These are phyloP conservation scores for Ctenochaetus hawaiiensis DNA, from an alignment of 2,797 vertebrate species.

Conservation along the genomic window DNA sequence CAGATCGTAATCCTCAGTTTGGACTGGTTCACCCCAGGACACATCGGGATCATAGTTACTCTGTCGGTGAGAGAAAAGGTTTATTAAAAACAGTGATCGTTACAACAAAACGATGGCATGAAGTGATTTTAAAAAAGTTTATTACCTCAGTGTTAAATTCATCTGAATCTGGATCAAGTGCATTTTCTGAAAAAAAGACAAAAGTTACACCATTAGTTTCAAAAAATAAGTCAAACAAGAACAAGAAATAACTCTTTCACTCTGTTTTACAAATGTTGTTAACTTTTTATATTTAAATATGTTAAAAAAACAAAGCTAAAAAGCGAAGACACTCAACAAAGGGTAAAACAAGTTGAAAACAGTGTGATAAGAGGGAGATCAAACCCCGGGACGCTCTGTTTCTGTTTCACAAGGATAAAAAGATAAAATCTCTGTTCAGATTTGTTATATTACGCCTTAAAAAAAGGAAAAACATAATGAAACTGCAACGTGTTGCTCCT, in stretches of 20 bases:
- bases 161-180: conserved; percentile 85
- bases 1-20: conserved; percentile 51
- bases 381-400: not conserved
- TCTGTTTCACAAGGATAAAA: not conserved
- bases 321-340: conserved; percentile 27
- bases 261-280: not conserved
- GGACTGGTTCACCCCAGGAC: conserved; percentile 60
- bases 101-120: not conserved
- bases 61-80: conserved; percentile 58
- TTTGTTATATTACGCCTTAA: not conserved
- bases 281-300: not conserved
- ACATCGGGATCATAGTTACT: conserved; percentile 56
- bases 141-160: conserved; percentile 84
- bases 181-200: conserved; percentile 88
- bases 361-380: conserved; percentile 6
- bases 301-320: not conserved
- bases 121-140: not conserved
- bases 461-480: not conserved
- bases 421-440: not conserved
- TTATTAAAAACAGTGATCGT: not conserved
- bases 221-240: not conserved
- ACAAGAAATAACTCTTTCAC: not conserved
- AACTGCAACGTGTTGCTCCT: conserved; percentile 8
- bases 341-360: conserved; percentile 39
- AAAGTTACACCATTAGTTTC: conserved; percentile 67